Percentiles rank a stretch among this genome's conserved stretches.
phyloP scores from a whole-genome alignment of 1,140 invertebrate species.

The Bradysia coprophila region DNA sequence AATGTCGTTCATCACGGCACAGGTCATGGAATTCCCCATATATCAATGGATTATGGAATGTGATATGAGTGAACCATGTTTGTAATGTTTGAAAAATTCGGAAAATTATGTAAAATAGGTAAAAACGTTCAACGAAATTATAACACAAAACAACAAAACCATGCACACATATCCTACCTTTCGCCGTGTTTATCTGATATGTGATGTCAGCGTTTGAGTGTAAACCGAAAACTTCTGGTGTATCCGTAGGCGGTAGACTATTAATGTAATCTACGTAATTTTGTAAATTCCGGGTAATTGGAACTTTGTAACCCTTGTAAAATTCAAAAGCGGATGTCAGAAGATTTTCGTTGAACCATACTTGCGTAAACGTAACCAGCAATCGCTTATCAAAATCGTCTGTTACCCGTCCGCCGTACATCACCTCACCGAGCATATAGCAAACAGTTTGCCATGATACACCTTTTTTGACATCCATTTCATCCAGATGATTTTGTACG shows the following conservation, averaged over 20 bases:
- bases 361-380: conserved; percentile 73
- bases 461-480: conserved; percentile 92
- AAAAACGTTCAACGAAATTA: too few relatives aligned
- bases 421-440: conserved; percentile 95
- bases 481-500: conserved; percentile 92
- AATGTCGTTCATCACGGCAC: too few relatives aligned
- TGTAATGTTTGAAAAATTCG: too few relatives aligned
- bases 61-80: too few relatives aligned
- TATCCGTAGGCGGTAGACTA: conserved; percentile 64
- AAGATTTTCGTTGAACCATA: conserved; percentile 79
- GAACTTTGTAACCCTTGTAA: conserved; percentile 75
- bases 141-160: too few relatives aligned
- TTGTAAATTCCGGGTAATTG: conserved; percentile 54
- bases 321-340: conserved; percentile 70
- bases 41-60: too few relatives aligned
- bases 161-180: conserved; percentile 34
- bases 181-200: conserved; percentile 89
- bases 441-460: conserved; percentile 95
- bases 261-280: conserved; percentile 79
- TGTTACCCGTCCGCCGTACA: conserved; percentile 90
- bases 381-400: conserved; percentile 90
- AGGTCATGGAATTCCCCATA: too few relatives aligned
- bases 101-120: too few relatives aligned
- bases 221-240: conserved; percentile 91
- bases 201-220: conserved; percentile 93